Percentiles rank a stretch among this genome's conserved stretches.
phyloP scores from a whole-genome alignment of 2,888 invertebrate genomes.

The Dasypolia templi region DNA sequence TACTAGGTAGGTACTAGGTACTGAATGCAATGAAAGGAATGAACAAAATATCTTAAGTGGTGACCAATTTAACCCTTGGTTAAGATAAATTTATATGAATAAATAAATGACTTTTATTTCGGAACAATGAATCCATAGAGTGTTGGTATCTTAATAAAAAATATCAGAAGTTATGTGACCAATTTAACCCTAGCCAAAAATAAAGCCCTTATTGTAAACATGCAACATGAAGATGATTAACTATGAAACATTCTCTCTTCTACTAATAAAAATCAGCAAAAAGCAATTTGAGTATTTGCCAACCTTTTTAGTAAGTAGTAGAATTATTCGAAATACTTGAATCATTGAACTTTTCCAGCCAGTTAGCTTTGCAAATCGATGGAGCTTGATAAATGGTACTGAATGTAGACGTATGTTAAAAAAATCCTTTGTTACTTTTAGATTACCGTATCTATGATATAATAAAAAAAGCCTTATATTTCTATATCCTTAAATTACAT shows the following conservation, averaged over 20 bases:
- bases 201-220: neutral
- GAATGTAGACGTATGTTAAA: constrained; percentile 16
- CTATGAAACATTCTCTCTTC: constrained; percentile 13
- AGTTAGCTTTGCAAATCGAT: constrained; percentile 43
- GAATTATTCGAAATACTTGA: constrained; percentile 37
- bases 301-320: constrained; percentile 44
- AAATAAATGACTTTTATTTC: no score
- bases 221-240: neutral
- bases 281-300: constrained; percentile 27
- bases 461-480: no score
- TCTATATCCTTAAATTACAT: no score
- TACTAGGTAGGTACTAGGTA: no score
- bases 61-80: no score
- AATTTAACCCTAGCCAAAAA: no score
- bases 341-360: constrained; percentile 45
- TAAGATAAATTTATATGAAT: no score
- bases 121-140: no score
- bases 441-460: neutral
- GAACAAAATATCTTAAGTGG: no score
- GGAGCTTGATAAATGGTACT: constrained; percentile 22
- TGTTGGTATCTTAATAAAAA: no score
- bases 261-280: constrained; percentile 35
- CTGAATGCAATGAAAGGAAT: no score
- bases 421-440: constrained; percentile 14
- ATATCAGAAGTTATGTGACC: no score